These are phyloP conservation scores for Porites divaricata DNA, from an alignment of 92 coral and sea anemone species.

Conservation along the genomic window DNA sequence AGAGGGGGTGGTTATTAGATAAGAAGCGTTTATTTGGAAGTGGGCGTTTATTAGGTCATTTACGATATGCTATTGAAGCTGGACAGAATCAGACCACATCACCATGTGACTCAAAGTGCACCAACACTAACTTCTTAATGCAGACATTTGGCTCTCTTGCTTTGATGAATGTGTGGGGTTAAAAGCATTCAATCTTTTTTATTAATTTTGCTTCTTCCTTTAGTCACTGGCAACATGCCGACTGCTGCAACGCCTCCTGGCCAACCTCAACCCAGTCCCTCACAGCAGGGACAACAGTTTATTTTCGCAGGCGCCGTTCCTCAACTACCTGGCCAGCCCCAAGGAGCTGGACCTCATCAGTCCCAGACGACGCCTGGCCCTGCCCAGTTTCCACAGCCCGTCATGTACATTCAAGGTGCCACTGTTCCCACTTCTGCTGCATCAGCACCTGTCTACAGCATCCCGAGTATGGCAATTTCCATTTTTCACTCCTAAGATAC, in stretches of 20 bases:
- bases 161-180: background rate
- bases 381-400: constrained; percentile 18
- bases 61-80: no score
- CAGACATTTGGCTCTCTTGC: no score
- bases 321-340: constrained; percentile 40
- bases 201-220: background rate
- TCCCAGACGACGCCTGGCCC: constrained; percentile 42
- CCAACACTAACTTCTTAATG: no score
- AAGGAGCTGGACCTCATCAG: constrained; percentile 29
- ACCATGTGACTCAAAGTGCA: no score
- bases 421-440: constrained; percentile 34
- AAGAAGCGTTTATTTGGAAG: no score
- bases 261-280: constrained; percentile 49
- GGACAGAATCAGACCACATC: no score
- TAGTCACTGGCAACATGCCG: constrained; percentile 36
- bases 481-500: no score
- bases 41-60: no score
- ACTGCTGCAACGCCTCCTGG: constrained; percentile 30
- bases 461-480: background rate
- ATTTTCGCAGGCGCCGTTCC: constrained; percentile 31
- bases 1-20: no score
- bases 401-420: constrained; percentile 40
- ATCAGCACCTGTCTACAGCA: constrained; percentile 14
- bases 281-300: constrained; percentile 41
- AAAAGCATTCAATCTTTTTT: background rate